Conservation (phyloP, 1,140 invertebrate species). For the Acromyrmex charruanus region DNA sequence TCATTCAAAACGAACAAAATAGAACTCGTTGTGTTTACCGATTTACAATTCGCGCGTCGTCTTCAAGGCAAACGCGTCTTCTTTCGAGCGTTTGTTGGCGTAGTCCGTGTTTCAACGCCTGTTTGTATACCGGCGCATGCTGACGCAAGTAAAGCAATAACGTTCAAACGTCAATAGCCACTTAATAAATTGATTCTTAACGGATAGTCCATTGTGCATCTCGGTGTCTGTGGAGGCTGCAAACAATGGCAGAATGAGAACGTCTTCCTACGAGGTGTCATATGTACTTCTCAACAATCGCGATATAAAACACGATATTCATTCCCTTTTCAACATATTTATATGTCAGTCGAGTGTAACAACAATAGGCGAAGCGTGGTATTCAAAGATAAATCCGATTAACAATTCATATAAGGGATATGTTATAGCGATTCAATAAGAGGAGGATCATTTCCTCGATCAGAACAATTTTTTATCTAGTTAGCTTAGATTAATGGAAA, state of each 20-base stretch:
- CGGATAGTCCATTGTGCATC: conserved; percentile 65
- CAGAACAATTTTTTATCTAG: not conserved
- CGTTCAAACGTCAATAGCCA: conserved; percentile 71
- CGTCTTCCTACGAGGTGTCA: conserved; percentile 32
- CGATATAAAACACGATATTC: conserved; percentile 37
- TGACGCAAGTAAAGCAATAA: conserved; percentile 72
- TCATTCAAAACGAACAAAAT: conserved; percentile 15
- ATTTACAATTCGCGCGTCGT: conserved; percentile 8
- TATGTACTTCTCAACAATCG: not conserved
- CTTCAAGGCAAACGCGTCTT: conserved; percentile 37
- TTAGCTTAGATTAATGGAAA: not conserved
- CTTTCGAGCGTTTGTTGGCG: conserved; percentile 34
- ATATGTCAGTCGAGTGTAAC: not conserved
- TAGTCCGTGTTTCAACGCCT: not conserved
- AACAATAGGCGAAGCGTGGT: conserved; percentile 3
- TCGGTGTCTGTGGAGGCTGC: conserved; percentile 10
- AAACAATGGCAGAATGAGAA: conserved; percentile 44
- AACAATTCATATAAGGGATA: not conserved
- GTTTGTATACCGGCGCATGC: conserved; percentile 52
- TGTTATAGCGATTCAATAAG: not conserved
- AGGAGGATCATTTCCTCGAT: not conserved
- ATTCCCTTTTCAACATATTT: conserved; percentile 10
- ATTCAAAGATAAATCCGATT: conserved; percentile 14
- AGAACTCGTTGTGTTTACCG: conserved; percentile 1
- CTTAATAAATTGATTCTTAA: conserved; percentile 81